A percentile compares a stretch with the other conserved stretches of the same genome.
Conservation (phyloP, 2,888 invertebrate species). For the Nymphalis urticae region DNA sequence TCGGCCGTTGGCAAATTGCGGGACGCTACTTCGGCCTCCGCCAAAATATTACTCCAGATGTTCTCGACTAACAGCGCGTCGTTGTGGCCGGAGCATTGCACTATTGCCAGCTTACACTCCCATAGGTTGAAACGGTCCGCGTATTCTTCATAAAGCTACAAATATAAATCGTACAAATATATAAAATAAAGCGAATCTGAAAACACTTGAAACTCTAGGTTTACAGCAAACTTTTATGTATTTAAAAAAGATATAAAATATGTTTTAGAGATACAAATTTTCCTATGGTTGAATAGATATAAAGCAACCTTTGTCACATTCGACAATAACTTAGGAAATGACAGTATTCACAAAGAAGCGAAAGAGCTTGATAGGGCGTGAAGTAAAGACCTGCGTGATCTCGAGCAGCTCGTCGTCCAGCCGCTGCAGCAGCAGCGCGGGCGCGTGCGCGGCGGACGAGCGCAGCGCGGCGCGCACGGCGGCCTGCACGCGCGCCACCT, state of each 20-base stretch:
- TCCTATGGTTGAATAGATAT: no score
- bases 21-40: conserved; percentile 80
- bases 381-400: conserved; percentile 85
- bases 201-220: no score
- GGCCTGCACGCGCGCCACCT: conserved; percentile 93
- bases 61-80: conserved; percentile 93
- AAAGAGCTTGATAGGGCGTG: no score
- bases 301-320: no score
- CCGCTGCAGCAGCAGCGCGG: conserved; percentile 84
- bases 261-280: no score
- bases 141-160: conserved; percentile 92
- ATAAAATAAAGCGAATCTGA: no score
- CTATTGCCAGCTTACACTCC: conserved; percentile 96
- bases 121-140: conserved; percentile 94
- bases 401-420: conserved; percentile 92
- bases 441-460: conserved; percentile 83
- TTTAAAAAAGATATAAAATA: no score
- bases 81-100: conserved; percentile 96
- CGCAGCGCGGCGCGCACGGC: conserved; percentile 80
- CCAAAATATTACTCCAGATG: conserved; percentile 94
- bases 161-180: conserved; percentile 8
- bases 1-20: conserved; percentile 66
- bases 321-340: no score
- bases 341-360: no score
- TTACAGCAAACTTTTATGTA: no score